Evolutionary conservation across 2,888 invertebrate genomes (phyloP).

Genomic region (Cenopis cana): DNA sequence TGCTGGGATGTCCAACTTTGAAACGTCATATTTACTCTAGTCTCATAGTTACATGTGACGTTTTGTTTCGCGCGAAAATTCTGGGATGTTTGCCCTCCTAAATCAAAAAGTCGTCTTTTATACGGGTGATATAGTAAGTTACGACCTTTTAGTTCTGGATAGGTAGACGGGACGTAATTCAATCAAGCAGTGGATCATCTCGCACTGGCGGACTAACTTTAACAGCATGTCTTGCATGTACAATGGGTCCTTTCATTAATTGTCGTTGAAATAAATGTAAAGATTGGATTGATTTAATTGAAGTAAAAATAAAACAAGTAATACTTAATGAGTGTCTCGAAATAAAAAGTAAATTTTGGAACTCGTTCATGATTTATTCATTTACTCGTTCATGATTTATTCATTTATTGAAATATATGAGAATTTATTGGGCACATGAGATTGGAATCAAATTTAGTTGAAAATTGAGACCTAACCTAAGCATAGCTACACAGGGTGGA

Average conservation of each 20-base stretch:
- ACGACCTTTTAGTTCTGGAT: neutral
- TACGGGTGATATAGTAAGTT: neutral
- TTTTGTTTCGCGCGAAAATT: neutral
- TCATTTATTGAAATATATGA: too few species aligned
- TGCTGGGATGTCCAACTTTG: neutral
- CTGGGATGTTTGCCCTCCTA: neutral
- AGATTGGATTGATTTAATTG: neutral
- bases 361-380: too few species aligned
- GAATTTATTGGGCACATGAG: too few species aligned
- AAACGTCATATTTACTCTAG: neutral
- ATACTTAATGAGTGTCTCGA: too few species aligned
- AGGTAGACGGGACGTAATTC: conserved; percentile 1
- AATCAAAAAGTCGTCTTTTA: conserved; percentile 8
- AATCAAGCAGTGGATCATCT: conserved; percentile 20
- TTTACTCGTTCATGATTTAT: too few species aligned
- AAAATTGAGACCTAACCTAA: too few species aligned
- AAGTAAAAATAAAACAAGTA: neutral
- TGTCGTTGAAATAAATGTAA: neutral
- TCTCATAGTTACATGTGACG: neutral
- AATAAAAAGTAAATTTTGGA: too few species aligned
- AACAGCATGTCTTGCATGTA: conserved; percentile 9
- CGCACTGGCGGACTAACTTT: conserved; percentile 2
- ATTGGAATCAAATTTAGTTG: neutral
- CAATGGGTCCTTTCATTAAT: conserved; percentile 1
- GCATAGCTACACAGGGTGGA: neutral